phyloP scores from a whole-genome alignment of 23 tunicate genomes.

The Trididemnum nubilum region DNA sequence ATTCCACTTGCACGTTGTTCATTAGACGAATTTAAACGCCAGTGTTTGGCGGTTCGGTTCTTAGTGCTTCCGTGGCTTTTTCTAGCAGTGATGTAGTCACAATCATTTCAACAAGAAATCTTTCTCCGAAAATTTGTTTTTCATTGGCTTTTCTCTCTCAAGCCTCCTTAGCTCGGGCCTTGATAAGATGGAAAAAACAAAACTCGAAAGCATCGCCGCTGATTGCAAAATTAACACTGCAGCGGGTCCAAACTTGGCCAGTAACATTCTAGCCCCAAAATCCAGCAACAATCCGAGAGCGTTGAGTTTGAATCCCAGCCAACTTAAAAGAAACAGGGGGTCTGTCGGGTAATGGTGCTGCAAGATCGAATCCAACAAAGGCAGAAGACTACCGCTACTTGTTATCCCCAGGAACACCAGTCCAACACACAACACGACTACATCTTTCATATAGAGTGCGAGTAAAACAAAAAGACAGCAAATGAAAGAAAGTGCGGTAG shows the following conservation, averaged over 20 bases:
- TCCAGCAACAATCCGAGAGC: not conserved
- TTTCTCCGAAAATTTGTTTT: not conserved
- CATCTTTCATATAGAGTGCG: not conserved
- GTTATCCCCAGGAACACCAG: not conserved
- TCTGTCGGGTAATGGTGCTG: slow-evolving; percentile 16
- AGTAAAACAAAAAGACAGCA: not conserved
- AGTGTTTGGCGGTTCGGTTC: too few relatives aligned
- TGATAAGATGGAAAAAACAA: not conserved
- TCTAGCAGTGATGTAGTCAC: too few relatives aligned
- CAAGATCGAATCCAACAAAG: slow-evolving; percentile 12
- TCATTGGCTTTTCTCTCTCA: not conserved
- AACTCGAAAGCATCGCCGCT: not conserved
- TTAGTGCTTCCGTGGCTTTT: too few relatives aligned
- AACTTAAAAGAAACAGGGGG: not conserved
- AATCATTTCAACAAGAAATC: not conserved
- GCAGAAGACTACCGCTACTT: not conserved
- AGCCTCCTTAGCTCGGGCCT: slow-evolving; percentile 4
- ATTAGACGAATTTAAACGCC: too few relatives aligned
- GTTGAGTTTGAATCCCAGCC: not conserved
- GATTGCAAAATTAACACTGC: not conserved
- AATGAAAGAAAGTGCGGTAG: not conserved
- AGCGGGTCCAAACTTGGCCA: not conserved
- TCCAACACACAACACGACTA: not conserved
- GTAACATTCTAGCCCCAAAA: not conserved
- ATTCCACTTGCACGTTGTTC: too few relatives aligned